These are phyloP conservation scores for Isurus oxyrinchus DNA, from an alignment of 2,113 vertebrate species.

Conservation along the genomic window DNA sequence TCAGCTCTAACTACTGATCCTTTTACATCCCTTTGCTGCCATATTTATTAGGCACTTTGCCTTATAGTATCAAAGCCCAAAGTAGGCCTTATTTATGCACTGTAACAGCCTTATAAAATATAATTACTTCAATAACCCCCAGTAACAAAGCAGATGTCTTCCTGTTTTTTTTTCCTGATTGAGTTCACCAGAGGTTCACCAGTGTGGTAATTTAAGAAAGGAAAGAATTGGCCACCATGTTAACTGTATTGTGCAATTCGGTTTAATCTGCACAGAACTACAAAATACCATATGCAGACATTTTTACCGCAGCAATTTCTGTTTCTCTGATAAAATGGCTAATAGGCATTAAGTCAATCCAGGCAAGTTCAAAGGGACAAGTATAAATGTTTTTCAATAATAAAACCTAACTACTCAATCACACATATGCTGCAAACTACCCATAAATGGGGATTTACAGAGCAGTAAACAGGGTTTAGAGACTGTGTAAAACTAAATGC, in stretches of 20 bases:
- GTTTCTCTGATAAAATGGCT: neutral
- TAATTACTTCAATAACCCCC: constrained; percentile 34
- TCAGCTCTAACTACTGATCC: constrained; percentile 28
- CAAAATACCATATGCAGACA: neutral
- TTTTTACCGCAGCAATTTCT: neutral
- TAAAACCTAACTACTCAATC: constrained; percentile 33
- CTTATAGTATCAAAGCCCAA: constrained; percentile 31
- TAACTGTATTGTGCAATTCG: constrained; percentile 2
- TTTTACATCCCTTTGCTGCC: constrained; percentile 35
- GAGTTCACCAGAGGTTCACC: constrained; percentile 35
- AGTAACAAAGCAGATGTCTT: constrained; percentile 38
- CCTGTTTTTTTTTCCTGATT: constrained; percentile 24
- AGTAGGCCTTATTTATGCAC: constrained; percentile 36
- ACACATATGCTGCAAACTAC: constrained; percentile 30
- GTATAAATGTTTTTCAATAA: constrained; percentile 34
- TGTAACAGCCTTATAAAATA: constrained; percentile 36
- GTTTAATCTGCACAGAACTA: neutral
- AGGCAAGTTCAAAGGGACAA: constrained; percentile 23
- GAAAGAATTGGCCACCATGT: neutral
- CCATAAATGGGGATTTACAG: constrained; percentile 35
- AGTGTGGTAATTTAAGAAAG: constrained; percentile 30
- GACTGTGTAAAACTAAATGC: constrained; percentile 31
- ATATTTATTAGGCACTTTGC: constrained; percentile 36
- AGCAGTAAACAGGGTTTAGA: constrained; percentile 37
- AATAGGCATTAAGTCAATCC: neutral